phyloP scores from a whole-genome alignment of 2,797 vertebrate genomes.

The Eremophila alpestris region DNA sequence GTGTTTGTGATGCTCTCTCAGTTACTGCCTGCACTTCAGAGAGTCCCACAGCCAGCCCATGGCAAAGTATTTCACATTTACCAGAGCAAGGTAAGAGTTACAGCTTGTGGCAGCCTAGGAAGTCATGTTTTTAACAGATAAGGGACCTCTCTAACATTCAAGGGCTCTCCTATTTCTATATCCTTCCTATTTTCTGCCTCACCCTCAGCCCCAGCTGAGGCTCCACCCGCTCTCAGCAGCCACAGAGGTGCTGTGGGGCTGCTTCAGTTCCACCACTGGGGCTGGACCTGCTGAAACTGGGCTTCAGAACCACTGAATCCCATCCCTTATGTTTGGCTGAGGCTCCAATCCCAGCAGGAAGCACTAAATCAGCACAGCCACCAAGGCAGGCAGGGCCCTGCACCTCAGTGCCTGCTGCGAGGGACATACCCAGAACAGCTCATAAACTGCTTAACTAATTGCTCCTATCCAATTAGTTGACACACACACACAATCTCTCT shows the following conservation, averaged over 20 bases:
- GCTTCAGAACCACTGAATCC: background rate
- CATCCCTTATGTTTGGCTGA: background rate
- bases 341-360: background rate
- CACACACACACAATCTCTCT: background rate
- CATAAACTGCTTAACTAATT: conserved; percentile 28
- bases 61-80: background rate
- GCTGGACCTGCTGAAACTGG: background rate
- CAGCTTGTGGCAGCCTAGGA: background rate
- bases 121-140: background rate
- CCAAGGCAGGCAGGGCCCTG: background rate
- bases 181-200: conserved; percentile 15
- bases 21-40: background rate
- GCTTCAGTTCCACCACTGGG: background rate
- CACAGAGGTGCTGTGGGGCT: rapidly evolving
- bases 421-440: background rate
- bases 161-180: background rate
- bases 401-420: background rate
- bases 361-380: background rate
- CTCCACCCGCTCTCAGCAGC: background rate
- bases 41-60: background rate
- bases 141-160: background rate
- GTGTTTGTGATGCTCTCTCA: background rate
- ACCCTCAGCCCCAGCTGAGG: background rate
- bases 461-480: conserved; percentile 34
- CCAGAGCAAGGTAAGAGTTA: background rate